Conservation (phyloP, 2,888 invertebrate species). For the Gisinianus flammeolus region DNA sequence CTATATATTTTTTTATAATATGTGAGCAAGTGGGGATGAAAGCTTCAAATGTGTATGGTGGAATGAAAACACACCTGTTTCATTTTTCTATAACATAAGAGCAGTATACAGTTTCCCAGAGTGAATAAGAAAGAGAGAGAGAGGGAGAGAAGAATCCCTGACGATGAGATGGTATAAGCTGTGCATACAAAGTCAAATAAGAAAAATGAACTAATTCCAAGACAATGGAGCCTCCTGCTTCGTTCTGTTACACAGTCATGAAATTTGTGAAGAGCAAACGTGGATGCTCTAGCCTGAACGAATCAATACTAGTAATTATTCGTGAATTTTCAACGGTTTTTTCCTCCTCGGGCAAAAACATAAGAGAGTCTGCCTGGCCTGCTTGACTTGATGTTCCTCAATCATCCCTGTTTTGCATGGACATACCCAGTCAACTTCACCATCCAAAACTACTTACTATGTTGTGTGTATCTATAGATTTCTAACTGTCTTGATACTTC, state of each 20-base stretch:
- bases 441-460: not conserved
- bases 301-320: conserved; percentile 35
- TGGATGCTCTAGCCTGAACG: conserved; percentile 16
- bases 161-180: not conserved
- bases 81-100: not conserved
- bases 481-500: conserved; percentile 23
- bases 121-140: not conserved
- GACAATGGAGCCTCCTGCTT: conserved; percentile 23
- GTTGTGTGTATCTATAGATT: not conserved
- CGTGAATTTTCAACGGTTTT: conserved; percentile 36
- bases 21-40: too few relatives aligned
- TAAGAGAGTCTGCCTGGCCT: not conserved
- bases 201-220: conserved; percentile 36
- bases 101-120: not conserved
- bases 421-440: not conserved
- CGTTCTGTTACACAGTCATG: conserved; percentile 23
- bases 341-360: conserved; percentile 18
- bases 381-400: not conserved
- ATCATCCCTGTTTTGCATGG: conserved; percentile 25
- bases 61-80: conserved; percentile 4
- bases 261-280: not conserved
- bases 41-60: not conserved
- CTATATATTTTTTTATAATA: too few relatives aligned
- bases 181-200: conserved; percentile 13
- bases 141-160: not conserved